Evolutionary conservation across 2,797 vertebrate species (phyloP), one percentile per base, ranked within the genome.

Genomic region (Notolepis coatsorum): DNA sequence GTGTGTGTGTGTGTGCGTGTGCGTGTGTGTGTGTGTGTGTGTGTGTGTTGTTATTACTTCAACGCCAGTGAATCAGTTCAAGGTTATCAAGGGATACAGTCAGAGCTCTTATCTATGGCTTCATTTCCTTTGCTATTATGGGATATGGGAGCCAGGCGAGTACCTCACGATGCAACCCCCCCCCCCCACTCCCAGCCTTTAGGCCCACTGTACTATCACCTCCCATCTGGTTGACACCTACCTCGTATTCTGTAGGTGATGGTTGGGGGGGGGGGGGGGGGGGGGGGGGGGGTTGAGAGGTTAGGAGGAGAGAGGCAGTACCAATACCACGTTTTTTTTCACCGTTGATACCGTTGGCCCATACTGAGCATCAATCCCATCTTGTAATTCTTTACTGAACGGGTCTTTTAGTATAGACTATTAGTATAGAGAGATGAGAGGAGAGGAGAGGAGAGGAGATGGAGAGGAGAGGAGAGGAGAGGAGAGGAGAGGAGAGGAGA

Each of bases 71-170:
- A 65, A 68, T 77, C 25, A 72, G 75, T 73, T 76, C 66, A 84
- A 80, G 75, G 71, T 79, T 79, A 82, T 81, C 48, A 75, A 73
- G 61, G n/a, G 62, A 73, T 55, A 76, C 51, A 33, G 68, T 73
- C 59, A 51, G 61, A 68, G 66, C 65, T 7, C 71, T 83, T 81
- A 83, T 81, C 75, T 66, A 7, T 43, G 37, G 38, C 73, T 82
- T 81, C 41, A 80, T 82, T 84, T 84, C 68, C 68, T 65, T 73
- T 67, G n/a, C 43, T 73, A 68, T 79, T 79, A 84, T 72, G 31
- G 68, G 57, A 65, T 75, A 65, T 65, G 78, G 65, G 73, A 69
- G 79, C 58, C 60, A 81, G n/a, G 67, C 70, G 73, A 70, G 67
- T 61, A 69, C 62, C 68, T n/a, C n/a, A 55, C 54, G 18, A 71